Base-by-base conservation (phyloP, 2,113 vertebrate species). In the Cebidichthys violaceus region DNA sequence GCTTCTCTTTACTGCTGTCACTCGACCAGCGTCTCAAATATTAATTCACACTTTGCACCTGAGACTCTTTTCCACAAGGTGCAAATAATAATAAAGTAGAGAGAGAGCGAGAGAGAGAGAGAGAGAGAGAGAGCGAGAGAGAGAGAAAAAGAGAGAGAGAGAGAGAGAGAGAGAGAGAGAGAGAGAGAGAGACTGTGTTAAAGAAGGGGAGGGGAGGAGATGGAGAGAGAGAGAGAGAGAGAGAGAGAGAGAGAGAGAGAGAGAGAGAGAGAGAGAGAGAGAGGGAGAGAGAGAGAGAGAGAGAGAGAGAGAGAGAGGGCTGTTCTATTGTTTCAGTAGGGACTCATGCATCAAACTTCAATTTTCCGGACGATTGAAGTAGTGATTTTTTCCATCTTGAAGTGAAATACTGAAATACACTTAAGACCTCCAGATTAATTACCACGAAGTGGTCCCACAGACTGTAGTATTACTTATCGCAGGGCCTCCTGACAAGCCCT, bases 291-390 rank as follows among this genome's bases (percentile, higher is more conserved):
- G n/a, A n/a, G n/a, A n/a, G n/a, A n/a, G n/a, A n/a, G n/a, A n/a
- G n/a, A n/a, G n/a, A n/a, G n/a, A n/a, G n/a, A n/a, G n/a, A n/a
- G n/a, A n/a, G 90, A 93, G 89, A 85, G 88, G 88, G 86, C 93
- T 91, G 91, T 89, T 95, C 94, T 94, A 96, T 96, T 96, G 96
- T 97, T 98, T 97, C 96, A 97, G 97, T 96, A 96, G 97, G 96
- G 97, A 97, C 96, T 98, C 97, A 98, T 99, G 97, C 97, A 98
- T 99, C 97, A 99, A 99, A 99, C 97, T 99, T 99, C 97, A 98
- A 99, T 99, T 99, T 99, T 99, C 97, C 97, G 97, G 97, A 98
- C 97, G 97, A 99, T 98, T 99, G 97, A 98, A 98, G 97, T 97
- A 98, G 97, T 97, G 97, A 99, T 99, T 99, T 99, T 94, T 97